phyloP scores from a whole-genome alignment of 2,113 vertebrate genomes.

The Hipposideros armiger region DNA sequence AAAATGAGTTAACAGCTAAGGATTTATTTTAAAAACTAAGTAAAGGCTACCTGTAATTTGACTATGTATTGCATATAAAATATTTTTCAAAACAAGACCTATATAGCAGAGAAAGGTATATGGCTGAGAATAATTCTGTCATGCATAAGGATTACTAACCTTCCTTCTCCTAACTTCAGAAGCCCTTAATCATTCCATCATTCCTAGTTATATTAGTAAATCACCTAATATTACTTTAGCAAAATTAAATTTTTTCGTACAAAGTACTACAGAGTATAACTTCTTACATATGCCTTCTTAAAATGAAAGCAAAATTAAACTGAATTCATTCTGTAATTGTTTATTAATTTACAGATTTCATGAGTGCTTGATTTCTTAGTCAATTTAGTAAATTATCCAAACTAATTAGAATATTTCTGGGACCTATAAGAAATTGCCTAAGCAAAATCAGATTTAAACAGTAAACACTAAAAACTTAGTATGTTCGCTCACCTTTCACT shows the following conservation, averaged over 20 bases:
- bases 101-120: not conserved
- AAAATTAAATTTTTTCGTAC: constrained; percentile 40
- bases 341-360: not conserved
- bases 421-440: not conserved
- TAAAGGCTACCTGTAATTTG: not conserved
- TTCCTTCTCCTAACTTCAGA: constrained; percentile 1
- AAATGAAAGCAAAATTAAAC: constrained; percentile 41
- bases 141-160: not conserved
- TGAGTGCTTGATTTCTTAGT: not conserved
- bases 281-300: constrained; percentile 14
- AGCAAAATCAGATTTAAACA: constrained; percentile 3
- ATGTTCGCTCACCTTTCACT: not conserved
- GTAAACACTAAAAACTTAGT: not conserved
- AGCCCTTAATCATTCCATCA: not conserved
- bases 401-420: not conserved
- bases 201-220: constrained; percentile 23
- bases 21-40: not conserved
- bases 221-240: not conserved
- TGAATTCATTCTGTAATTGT: constrained; percentile 34
- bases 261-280: not conserved
- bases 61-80: not conserved
- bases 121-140: not conserved
- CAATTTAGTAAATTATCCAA: not conserved
- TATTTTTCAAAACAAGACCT: not conserved
- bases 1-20: not conserved